Conservation (phyloP, 2,113 vertebrate genomes). For the Neogobius melanostomus region DNA sequence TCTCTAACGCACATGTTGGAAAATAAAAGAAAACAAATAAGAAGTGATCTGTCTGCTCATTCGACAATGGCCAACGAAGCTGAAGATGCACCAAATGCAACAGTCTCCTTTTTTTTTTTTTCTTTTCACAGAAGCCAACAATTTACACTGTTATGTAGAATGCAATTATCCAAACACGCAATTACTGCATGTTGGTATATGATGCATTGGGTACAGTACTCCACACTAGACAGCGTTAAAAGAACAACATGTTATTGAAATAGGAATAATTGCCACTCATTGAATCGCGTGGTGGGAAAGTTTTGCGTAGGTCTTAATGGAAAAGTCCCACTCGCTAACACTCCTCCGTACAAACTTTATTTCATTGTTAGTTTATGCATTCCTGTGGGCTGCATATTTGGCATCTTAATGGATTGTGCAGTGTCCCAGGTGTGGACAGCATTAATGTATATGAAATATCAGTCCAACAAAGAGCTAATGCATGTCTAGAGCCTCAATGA, state of each 20-base stretch:
- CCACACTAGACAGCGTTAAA: too few relatives aligned
- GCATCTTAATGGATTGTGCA: conserved; percentile 8
- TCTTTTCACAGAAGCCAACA: too few relatives aligned
- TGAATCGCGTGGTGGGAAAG: background rate
- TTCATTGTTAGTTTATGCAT: conserved; percentile 1
- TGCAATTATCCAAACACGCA: background rate
- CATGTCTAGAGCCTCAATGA: conserved; percentile 1
- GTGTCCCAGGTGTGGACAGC: conserved; percentile 6
- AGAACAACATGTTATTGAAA: background rate
- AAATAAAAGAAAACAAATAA: too few relatives aligned
- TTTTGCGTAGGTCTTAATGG: background rate
- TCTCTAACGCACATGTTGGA: too few relatives aligned
- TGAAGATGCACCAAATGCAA: too few relatives aligned
- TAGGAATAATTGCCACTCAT: background rate
- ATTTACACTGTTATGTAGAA: background rate
- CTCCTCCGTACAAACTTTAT: background rate
- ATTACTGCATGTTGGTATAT: background rate
- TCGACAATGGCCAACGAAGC: too few relatives aligned
- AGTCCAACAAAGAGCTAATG: conserved; percentile 9
- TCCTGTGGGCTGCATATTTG: conserved; percentile 6
- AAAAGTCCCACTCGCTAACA: background rate
- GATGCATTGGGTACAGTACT: background rate
- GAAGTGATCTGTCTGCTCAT: too few relatives aligned
- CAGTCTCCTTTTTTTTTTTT: too few relatives aligned
- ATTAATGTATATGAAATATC: conserved; percentile 13